phyloP scores from a whole-genome alignment of 2,888 invertebrate genomes.

The Plebejus anna region DNA sequence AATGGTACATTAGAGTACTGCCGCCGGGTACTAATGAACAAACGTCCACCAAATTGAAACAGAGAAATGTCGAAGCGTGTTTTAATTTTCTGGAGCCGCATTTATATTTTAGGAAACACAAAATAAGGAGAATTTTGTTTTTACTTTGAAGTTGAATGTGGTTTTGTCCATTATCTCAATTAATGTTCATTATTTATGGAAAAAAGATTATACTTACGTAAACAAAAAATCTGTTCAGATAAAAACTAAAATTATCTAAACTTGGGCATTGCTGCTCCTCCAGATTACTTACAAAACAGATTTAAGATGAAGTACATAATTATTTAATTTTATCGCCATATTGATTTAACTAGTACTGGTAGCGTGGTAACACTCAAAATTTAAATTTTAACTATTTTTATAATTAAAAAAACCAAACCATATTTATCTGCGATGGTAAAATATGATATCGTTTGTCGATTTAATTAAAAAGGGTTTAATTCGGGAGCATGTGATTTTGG shows the following conservation, averaged over 20 bases:
- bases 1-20: slow-evolving; percentile 26
- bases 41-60: slow-evolving; percentile 27
- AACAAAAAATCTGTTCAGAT: too few relatives aligned
- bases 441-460: background rate
- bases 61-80: slow-evolving; percentile 24
- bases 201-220: too few relatives aligned
- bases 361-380: too few relatives aligned
- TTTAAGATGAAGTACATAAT: too few relatives aligned
- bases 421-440: background rate
- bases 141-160: background rate
- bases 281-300: too few relatives aligned
- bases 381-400: background rate
- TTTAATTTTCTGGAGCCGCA: slow-evolving; percentile 20
- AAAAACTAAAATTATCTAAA: too few relatives aligned
- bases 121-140: background rate
- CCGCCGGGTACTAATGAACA: slow-evolving; percentile 25
- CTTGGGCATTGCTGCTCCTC: too few relatives aligned
- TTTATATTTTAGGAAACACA: slow-evolving; percentile 12
- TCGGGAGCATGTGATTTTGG: background rate
- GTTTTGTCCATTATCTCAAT: background rate
- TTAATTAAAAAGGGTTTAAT: slow-evolving; percentile 5
- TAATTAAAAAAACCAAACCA: background rate
- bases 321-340: too few relatives aligned
- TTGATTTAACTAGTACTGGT: too few relatives aligned
- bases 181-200: background rate